Conservation (phyloP, 2,888 invertebrate species). For the Protodeltote pygarga region DNA sequence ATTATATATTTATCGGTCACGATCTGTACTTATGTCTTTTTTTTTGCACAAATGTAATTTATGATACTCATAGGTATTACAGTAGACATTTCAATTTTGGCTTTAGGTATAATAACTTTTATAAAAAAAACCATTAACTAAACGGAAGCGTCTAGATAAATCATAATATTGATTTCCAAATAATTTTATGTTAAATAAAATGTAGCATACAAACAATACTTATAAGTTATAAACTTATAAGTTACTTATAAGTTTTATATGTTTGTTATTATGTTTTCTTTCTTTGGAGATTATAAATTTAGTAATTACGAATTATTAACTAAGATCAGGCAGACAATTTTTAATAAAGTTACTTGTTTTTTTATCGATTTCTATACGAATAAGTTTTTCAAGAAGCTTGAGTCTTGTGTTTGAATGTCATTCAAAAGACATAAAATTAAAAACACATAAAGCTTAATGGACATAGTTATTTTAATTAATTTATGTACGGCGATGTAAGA, state of each 20-base stretch:
- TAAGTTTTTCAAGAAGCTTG: slow-evolving; percentile 9
- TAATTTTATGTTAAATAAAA: no score
- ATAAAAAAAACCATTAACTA: no score
- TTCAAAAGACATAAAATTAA: slow-evolving; percentile 40
- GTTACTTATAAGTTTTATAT: no score
- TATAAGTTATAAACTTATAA: no score
- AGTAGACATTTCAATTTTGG: background rate
- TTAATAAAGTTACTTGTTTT: background rate
- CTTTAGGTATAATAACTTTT: no score
- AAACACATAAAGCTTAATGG: slow-evolving; percentile 29
- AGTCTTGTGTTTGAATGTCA: background rate
- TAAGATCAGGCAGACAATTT: background rate
- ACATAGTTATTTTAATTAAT: slow-evolving; percentile 49
- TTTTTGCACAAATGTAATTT: background rate
- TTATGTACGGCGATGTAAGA: background rate
- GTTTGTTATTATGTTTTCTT: no score
- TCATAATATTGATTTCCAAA: no score
- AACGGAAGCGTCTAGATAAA: no score
- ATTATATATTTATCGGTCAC: slow-evolving; percentile 14
- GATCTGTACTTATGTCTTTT: slow-evolving; percentile 11
- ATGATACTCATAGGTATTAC: background rate
- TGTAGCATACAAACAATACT: no score
- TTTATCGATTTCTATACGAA: slow-evolving; percentile 11
- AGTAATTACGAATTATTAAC: no score
- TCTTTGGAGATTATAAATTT: no score